These are phyloP conservation scores for Paralichthys olivaceus DNA, from an alignment of 2,113 vertebrate species.

Conservation along the genomic window DNA sequence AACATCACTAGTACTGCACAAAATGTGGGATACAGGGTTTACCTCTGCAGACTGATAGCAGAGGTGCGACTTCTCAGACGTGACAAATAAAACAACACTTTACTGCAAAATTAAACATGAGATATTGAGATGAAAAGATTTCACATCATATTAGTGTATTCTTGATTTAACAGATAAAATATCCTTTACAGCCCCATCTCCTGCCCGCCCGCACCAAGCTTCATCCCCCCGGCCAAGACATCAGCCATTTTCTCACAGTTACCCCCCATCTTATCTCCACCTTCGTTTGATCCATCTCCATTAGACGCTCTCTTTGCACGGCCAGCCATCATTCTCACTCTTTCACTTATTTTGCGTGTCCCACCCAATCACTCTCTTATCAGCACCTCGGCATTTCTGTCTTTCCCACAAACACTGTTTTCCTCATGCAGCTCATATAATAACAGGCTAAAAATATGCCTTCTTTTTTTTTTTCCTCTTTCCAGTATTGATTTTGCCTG, in stretches of 20 bases:
- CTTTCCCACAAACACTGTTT: constrained; percentile 80
- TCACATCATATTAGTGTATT: neutral
- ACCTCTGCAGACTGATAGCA: neutral
- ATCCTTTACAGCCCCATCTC: neutral
- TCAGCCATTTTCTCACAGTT: constrained; percentile 77
- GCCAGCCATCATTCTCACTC: constrained; percentile 64
- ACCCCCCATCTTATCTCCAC: constrained; percentile 74
- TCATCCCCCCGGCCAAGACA: constrained; percentile 44
- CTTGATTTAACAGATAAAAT: neutral
- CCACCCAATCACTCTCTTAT: constrained; percentile 64
- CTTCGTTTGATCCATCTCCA: constrained; percentile 78
- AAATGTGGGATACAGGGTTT: constrained; percentile 7
- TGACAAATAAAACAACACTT: neutral
- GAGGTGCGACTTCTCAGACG: neutral
- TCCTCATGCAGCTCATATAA: constrained; percentile 82
- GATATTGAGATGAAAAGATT: neutral
- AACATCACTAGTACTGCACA: neutral
- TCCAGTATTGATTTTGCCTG: constrained; percentile 86
- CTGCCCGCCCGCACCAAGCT: constrained; percentile 1
- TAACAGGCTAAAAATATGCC: constrained; percentile 87
- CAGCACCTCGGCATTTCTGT: constrained; percentile 73
- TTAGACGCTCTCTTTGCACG: constrained; percentile 60
- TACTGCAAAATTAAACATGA: neutral
- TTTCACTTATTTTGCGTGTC: constrained; percentile 54
- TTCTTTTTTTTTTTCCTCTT: constrained; percentile 72